These are phyloP conservation scores for Philaethria dido DNA, from an alignment of 2,888 invertebrate genomes.

Conservation along the genomic window DNA sequence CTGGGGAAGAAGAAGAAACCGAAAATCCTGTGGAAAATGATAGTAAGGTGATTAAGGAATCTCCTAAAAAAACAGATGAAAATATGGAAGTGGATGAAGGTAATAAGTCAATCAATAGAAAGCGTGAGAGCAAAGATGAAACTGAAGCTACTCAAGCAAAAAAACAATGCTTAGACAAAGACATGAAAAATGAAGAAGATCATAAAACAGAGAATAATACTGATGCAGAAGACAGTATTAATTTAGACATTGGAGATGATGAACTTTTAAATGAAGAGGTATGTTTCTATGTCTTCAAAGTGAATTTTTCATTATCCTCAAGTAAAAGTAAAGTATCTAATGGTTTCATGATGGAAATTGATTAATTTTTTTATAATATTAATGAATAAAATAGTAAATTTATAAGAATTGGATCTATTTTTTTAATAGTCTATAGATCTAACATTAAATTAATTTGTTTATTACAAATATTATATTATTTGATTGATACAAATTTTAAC, in stretches of 20 bases:
- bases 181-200: constrained; percentile 65
- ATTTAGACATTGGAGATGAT: constrained; percentile 91
- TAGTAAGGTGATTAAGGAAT: constrained; percentile 42
- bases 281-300: constrained; percentile 79
- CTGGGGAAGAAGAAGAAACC: constrained; percentile 72
- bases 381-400: constrained; percentile 46
- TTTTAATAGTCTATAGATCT: constrained; percentile 56
- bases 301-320: constrained; percentile 66
- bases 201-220: constrained; percentile 81
- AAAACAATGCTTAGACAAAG: constrained; percentile 71
- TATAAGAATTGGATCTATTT: constrained; percentile 50
- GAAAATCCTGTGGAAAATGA: constrained; percentile 48
- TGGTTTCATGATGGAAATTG: constrained; percentile 72
- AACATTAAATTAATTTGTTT: constrained; percentile 48
- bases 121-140: constrained; percentile 70
- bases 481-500: constrained; percentile 18
- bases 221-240: constrained; percentile 91
- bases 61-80: constrained; percentile 49
- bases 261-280: constrained; percentile 92
- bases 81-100: constrained; percentile 68
- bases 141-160: constrained; percentile 65
- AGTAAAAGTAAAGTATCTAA: constrained; percentile 58
- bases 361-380: constrained; percentile 50
- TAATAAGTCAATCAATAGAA: constrained; percentile 59
- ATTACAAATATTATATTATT: not conserved